phyloP scores from a whole-genome alignment of 1,140 invertebrate genomes.

The Listronotus bonariensis region DNA sequence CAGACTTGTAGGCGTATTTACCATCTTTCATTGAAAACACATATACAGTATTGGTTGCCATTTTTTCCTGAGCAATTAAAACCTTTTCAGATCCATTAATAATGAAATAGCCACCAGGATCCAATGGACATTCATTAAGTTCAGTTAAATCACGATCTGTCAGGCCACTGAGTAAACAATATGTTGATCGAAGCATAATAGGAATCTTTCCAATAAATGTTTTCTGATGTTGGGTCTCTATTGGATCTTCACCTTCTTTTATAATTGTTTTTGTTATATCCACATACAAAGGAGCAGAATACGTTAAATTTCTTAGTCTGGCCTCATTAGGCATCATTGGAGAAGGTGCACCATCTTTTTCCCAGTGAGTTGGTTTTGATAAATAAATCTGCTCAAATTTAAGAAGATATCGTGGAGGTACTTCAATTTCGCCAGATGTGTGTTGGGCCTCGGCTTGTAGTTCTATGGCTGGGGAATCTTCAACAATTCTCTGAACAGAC shows the following conservation, averaged over 20 bases:
- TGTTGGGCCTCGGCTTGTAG: conserved; percentile 97
- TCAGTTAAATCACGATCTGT: conserved; percentile 98
- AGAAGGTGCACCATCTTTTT: conserved; percentile 97
- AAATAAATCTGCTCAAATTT: conserved; percentile 99
- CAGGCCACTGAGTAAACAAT: conserved; percentile 90
- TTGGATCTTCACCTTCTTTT: conserved; percentile 87
- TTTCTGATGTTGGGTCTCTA: conserved; percentile 94
- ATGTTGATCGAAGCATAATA: conserved; percentile 97
- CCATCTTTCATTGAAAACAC: conserved; percentile 98
- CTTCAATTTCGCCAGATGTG: conserved; percentile 88
- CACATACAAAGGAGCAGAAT: conserved; percentile 97
- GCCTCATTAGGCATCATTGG: conserved; percentile 99
- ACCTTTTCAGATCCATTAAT: conserved; percentile 97
- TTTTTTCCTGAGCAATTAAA: conserved; percentile 98
- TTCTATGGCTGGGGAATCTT: conserved; percentile 97
- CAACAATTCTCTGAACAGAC: conserved; percentile 98
- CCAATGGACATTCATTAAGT: conserved; percentile 97
- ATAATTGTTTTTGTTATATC: conserved; percentile 97
- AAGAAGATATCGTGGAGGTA: conserved; percentile 86
- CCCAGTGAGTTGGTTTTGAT: conserved; percentile 99
- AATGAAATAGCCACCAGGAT: conserved; percentile 97
- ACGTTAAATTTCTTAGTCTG: conserved; percentile 83
- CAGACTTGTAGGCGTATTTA: conserved; percentile 97
- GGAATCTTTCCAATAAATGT: conserved; percentile 99
- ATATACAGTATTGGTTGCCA: conserved; percentile 99